Conservation (phyloP, 2,113 vertebrate genomes). For the Pedionomus torquatus region DNA sequence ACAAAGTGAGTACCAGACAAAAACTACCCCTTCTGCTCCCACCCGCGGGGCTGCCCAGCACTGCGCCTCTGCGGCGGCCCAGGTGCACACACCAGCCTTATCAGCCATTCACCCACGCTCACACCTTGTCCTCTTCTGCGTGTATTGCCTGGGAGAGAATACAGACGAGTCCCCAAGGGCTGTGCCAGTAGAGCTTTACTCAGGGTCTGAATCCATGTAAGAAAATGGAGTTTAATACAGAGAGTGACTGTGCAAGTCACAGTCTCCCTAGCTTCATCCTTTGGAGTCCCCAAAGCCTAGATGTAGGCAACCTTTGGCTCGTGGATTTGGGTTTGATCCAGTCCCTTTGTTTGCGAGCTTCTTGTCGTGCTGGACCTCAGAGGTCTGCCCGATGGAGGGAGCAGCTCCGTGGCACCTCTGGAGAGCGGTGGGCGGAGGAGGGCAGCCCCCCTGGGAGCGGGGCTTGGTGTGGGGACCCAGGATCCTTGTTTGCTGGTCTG, state of each 20-base stretch:
- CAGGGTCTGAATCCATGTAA: neutral
- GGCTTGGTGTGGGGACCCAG: neutral
- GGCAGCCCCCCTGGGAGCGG: neutral
- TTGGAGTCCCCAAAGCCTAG: constrained; percentile 2
- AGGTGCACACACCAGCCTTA: neutral
- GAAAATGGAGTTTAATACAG: constrained; percentile 1
- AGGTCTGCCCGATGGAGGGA: neutral
- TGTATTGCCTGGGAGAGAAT: constrained; percentile 55
- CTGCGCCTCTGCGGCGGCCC: neutral
- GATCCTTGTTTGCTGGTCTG: constrained; percentile 36
- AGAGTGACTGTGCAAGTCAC: constrained; percentile 21
- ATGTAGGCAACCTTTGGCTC: constrained; percentile 50
- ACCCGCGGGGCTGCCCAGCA: neutral
- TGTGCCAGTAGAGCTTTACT: constrained; percentile 14
- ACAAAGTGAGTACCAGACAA: constrained; percentile 42
- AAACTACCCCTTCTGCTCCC: constrained; percentile 5
- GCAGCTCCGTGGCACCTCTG: neutral
- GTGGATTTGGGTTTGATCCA: constrained; percentile 6
- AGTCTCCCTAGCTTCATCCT: constrained; percentile 27
- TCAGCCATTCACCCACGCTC: constrained; percentile 20
- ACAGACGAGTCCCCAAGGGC: constrained; percentile 28
- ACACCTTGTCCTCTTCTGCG: neutral
- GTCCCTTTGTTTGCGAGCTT: neutral
- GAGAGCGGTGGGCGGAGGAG: neutral
- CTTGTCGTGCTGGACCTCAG: neutral